Conservation (phyloP, 2,797 vertebrate genomes). For the Bryconaethiops microstoma region DNA sequence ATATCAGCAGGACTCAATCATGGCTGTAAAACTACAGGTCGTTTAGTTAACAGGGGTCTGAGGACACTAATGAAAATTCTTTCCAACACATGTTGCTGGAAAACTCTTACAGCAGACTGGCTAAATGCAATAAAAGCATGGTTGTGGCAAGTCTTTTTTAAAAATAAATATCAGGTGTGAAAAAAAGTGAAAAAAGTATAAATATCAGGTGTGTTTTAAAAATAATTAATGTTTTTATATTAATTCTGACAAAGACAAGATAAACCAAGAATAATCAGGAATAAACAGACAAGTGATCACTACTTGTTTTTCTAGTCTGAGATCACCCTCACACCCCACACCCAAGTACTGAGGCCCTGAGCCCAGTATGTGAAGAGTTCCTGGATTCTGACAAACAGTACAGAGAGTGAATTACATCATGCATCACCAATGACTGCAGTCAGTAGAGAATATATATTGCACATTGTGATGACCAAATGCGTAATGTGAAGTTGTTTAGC, state of each 20-base stretch:
- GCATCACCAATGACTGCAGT: too few relatives aligned
- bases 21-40: slow-evolving; percentile 10
- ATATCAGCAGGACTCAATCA: slow-evolving; percentile 18
- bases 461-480: neutral
- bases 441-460: neutral
- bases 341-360: neutral
- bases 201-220: too few relatives aligned
- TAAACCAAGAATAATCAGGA: neutral
- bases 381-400: neutral
- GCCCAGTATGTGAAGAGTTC: neutral
- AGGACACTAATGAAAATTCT: slow-evolving; percentile 30
- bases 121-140: slow-evolving; percentile 2
- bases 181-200: too few relatives aligned
- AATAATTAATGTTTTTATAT: too few relatives aligned
- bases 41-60: slow-evolving; percentile 14
- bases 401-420: too few relatives aligned
- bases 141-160: too few relatives aligned
- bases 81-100: slow-evolving; percentile 40
- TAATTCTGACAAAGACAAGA: neutral
- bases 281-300: neutral
- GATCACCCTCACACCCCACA: too few relatives aligned
- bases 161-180: too few relatives aligned
- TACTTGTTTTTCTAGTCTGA: too few relatives aligned
- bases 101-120: neutral
- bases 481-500: neutral